Evolutionary conservation across 2,113 vertebrate species (phyloP), one percentile per base, ranked within the genome.

Genomic region (Apteryx owenii): DNA sequence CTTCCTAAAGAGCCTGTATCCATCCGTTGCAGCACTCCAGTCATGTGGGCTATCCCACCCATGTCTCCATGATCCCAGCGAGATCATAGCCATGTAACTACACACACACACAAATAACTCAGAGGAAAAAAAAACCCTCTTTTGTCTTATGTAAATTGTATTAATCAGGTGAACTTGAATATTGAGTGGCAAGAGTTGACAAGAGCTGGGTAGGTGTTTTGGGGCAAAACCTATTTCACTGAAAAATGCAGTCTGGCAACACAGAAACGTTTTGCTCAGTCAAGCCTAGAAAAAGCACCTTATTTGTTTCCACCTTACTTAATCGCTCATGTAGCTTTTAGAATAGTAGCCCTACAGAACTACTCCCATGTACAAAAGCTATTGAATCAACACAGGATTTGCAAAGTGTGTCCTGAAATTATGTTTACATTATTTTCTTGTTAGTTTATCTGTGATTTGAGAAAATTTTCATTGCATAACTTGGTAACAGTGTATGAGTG

Each of bases 361-460:
- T 9, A 5, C 6, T 90, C 28, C n/a, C 13, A 10, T 16, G 48
- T 28, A 48, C 79, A 65, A 81, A 93, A 81, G 60, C 2, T 17
- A 23, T 8, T 38, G 64, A 88, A 80, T 50, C 50, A 68, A 0
- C 70, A 23, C 14, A 85, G 36, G 16, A 0, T 0, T 81, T 89
- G 79, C 46, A 86, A 20, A 64, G 11, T 40, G 16, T 81, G 25
- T 88, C 38, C 54, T 89, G 71, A 73, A 84, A 78, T 92, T 69
- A 56, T 54, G 25, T 62, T 81, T 65, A 23, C 5, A 8, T 46
- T 42, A 50, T 73, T 88, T 91, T 73, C 28, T 12, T 77, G 85
- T 60, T 15, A 9, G 29, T 62, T 88, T 88, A 48, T 53, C 44
- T 80, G 70, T 51, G 56, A 50, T 80, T 8, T 62, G 70, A 93